phyloP scores from a whole-genome alignment of 2,113 vertebrate species.

The Bettongia penicillata region DNA sequence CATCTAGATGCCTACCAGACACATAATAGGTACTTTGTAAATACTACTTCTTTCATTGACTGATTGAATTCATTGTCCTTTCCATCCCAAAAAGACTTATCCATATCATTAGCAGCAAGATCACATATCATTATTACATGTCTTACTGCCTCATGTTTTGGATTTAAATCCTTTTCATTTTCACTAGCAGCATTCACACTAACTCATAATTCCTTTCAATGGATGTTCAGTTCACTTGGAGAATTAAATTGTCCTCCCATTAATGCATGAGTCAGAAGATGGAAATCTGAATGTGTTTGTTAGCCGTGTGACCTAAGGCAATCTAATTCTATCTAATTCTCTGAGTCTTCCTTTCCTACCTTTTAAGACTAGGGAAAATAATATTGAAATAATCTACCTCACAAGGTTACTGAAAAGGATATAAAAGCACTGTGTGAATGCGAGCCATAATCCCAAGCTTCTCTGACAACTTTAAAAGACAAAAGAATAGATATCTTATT shows the following conservation, averaged over 20 bases:
- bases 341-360: background rate
- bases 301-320: background rate
- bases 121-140: background rate
- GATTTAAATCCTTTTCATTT: background rate
- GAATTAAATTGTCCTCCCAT: slow-evolving; percentile 50
- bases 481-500: background rate
- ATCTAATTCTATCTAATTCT: too few species aligned
- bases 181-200: background rate
- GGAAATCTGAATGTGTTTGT: background rate
- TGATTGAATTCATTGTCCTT: background rate
- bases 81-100: slow-evolving; percentile 16
- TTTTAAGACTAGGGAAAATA: background rate
- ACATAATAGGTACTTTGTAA: background rate
- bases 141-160: background rate
- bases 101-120: background rate
- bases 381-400: background rate
- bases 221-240: slow-evolving; percentile 20
- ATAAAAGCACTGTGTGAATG: background rate
- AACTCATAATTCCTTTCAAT: slow-evolving; percentile 45
- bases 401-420: background rate
- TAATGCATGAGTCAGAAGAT: background rate
- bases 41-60: background rate
- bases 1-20: background rate
- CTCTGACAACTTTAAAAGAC: slow-evolving; percentile 60
- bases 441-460: background rate